Base-by-base conservation (phyloP, 2,113 vertebrate genomes). In the Aix galericulata region DNA sequence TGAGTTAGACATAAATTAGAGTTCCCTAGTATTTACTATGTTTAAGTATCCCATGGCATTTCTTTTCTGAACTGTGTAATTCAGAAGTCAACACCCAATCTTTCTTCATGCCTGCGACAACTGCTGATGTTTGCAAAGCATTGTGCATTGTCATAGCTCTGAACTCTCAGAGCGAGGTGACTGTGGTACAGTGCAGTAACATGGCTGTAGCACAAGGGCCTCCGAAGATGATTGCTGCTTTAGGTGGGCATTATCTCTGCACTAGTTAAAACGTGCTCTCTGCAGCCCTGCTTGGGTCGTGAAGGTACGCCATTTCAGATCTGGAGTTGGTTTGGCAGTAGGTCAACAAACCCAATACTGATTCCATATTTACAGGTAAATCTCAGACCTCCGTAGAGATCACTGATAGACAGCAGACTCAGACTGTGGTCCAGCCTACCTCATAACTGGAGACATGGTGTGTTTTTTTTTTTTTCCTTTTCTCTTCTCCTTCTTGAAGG, bases 391-490 rank as follows among this genome's bases (percentile, higher is more conserved):
- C n/a, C 67, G 29, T 11, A 63, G 44, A 83, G 13, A 18, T 48
- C 3, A 21, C 53, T 44, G 53, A 25, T 32, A 58, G 77, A 18
- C 9, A 55, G 13, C 23, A 62, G 60, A 14, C 17, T 80, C 34
- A 68, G 63, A 38, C 3, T 42, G 6, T 3, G 4, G 32, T 31
- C 53, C 8, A 34, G 58, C 26, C 25, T 38, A 16, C 9, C 17
- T 29, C 17, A 14, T 26, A 58, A 71, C 14, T 62, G 32, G 26
- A 52, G 76, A 52, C 9, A 29, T 4, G 1, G 26, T n/a, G 21
- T 7, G 5, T 0, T 7, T 15, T 34, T 46, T 18, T 7, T 0
- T 8, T 10, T 2, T 0, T 2, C 9, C 25, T 8, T 5, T 62
- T 69, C 48, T 71, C 9, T 44, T 81, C 21, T 78, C 7, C 31